These are phyloP conservation scores for Drusus annulatus DNA, from an alignment of 1,140 invertebrate species.

Conservation along the genomic window DNA sequence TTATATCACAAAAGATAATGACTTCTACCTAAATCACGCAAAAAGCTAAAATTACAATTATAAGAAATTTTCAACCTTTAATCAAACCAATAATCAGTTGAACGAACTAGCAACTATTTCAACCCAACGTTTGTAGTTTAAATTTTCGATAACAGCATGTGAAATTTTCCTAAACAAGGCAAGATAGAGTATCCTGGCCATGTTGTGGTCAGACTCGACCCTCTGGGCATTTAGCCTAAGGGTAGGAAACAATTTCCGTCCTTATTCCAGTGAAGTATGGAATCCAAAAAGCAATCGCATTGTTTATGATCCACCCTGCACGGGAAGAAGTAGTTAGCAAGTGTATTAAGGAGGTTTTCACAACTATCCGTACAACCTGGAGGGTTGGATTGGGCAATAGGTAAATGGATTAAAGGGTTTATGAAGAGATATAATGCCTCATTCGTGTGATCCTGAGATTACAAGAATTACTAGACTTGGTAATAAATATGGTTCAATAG, in stretches of 20 bases:
- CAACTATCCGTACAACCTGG: not conserved
- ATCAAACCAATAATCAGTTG: too few relatives aligned
- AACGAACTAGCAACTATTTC: too few relatives aligned
- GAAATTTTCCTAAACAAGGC: too few relatives aligned
- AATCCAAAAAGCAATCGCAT: conserved; percentile 25
- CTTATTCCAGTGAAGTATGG: conserved; percentile 19
- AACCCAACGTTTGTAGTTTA: too few relatives aligned
- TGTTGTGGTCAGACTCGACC: conserved; percentile 23
- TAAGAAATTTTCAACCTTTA: too few relatives aligned
- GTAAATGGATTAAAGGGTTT: not conserved
- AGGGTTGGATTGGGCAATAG: not conserved
- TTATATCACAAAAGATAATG: too few relatives aligned
- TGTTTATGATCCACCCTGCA: conserved; percentile 24
- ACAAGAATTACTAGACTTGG: too few relatives aligned
- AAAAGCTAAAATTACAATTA: too few relatives aligned
- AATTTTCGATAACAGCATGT: too few relatives aligned
- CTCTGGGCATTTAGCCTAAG: conserved; percentile 14
- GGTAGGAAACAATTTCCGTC: conserved; percentile 15
- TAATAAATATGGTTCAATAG: too few relatives aligned
- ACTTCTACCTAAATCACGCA: too few relatives aligned
- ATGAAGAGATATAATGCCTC: not conserved
- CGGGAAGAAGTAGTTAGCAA: conserved; percentile 24
- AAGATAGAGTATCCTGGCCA: not conserved
- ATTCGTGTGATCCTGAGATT: not conserved
- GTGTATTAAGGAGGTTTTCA: conserved; percentile 20